Evolutionary conservation across 2,797 vertebrate genomes (phyloP).

Genomic region (Strix occidentalis): DNA sequence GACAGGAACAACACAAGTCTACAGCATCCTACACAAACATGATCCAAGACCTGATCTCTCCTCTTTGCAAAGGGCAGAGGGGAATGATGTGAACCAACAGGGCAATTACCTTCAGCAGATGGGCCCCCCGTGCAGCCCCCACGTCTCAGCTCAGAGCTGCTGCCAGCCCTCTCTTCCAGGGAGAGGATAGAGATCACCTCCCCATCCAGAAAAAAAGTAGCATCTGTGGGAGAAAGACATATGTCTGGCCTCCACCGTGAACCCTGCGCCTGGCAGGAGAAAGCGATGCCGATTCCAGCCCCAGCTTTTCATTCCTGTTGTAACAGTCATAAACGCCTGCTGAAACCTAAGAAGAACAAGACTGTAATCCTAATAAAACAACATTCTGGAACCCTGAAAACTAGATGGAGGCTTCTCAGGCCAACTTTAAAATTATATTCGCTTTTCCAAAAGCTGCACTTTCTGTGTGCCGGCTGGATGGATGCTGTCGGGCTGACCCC

Average conservation of each 20-base stretch:
- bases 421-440: conserved; percentile 57
- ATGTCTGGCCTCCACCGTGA: conserved; percentile 68
- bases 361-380: conserved; percentile 72
- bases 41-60: not conserved
- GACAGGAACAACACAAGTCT: not conserved
- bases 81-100: not conserved
- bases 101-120: not conserved
- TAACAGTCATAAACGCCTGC: conserved; percentile 71
- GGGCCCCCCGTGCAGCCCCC: not conserved
- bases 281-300: conserved; percentile 61
- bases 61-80: not conserved
- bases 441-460: conserved; percentile 30
- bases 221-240: conserved; percentile 55
- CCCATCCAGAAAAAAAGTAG: conserved; percentile 55
- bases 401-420: conserved; percentile 53
- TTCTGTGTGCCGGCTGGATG: not conserved
- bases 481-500: not conserved
- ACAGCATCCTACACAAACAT: not conserved
- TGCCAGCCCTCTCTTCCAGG: conserved; percentile 21
- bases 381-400: conserved; percentile 69
- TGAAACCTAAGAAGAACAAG: conserved; percentile 72
- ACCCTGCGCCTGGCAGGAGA: conserved; percentile 69
- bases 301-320: conserved; percentile 70
- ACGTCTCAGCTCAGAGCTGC: not conserved
- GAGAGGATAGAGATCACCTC: conserved; percentile 26